phyloP scores from a whole-genome alignment of 1,140 invertebrate genomes.

The Drosophila arizonae region DNA sequence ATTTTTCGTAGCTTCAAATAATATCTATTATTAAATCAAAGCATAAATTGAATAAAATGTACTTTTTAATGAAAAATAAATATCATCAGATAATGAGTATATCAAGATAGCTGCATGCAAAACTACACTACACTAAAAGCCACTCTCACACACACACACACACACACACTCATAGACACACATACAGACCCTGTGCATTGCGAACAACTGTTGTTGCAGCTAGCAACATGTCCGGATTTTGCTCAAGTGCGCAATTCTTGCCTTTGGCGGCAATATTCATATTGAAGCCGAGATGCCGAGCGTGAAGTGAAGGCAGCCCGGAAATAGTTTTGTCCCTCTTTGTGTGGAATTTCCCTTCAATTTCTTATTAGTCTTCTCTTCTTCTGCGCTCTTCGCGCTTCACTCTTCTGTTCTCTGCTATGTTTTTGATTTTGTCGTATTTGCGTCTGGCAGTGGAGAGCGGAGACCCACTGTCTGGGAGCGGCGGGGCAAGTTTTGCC shows the following conservation, averaged over 20 bases:
- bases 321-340: conserved; percentile 62
- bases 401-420: conserved; percentile 35
- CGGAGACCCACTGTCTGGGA: conserved; percentile 42
- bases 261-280: conserved; percentile 72
- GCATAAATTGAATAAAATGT: too few relatives aligned
- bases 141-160: background rate
- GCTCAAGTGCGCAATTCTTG: conserved; percentile 42
- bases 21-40: too few relatives aligned
- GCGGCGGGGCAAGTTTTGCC: conserved; percentile 58
- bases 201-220: conserved; percentile 59
- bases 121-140: background rate
- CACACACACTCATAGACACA: background rate
- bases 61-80: too few relatives aligned
- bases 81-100: background rate
- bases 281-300: conserved; percentile 68
- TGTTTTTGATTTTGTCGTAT: conserved; percentile 81
- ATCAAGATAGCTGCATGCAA: background rate
- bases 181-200: conserved; percentile 16
- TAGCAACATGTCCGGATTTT: conserved; percentile 36
- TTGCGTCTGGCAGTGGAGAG: conserved; percentile 73
- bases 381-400: conserved; percentile 7
- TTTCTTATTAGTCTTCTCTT: conserved; percentile 22
- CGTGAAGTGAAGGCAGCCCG: conserved; percentile 43
- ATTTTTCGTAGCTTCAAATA: too few relatives aligned
- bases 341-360: conserved; percentile 27